Conservation (phyloP, 1,140 invertebrate species). For the Littorina saxatilis region DNA sequence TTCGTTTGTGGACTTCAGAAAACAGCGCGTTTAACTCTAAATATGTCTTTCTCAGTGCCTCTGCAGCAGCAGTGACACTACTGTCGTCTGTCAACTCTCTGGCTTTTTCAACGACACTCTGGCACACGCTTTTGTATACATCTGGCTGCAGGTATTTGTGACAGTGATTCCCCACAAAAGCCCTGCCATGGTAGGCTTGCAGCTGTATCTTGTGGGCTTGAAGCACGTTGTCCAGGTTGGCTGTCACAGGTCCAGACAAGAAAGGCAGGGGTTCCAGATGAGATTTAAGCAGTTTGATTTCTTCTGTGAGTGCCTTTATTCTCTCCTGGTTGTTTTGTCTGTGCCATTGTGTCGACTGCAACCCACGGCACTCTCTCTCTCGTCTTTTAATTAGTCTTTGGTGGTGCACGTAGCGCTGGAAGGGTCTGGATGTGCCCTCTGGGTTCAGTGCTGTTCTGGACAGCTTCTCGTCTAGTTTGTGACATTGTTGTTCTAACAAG, state of each 20-base stretch:
- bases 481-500: too few relatives aligned
- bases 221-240: constrained; percentile 8
- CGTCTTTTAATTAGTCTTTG: too few relatives aligned
- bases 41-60: neutral
- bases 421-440: too few relatives aligned
- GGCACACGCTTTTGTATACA: neutral
- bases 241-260: constrained; percentile 16
- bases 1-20: neutral
- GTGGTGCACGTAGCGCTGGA: too few relatives aligned
- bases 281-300: neutral
- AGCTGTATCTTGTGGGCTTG: neutral
- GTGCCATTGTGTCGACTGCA: too few relatives aligned
- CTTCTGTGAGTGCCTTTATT: neutral
- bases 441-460: too few relatives aligned
- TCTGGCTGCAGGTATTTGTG: constrained; percentile 23
- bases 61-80: neutral
- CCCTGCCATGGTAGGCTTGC: neutral
- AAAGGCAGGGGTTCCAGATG: neutral
- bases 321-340: neutral
- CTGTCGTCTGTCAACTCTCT: neutral
- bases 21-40: neutral
- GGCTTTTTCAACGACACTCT: neutral
- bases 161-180: constrained; percentile 27
- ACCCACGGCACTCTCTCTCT: too few relatives aligned
- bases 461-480: too few relatives aligned